These are phyloP conservation scores for Drosophila virilis DNA, from an alignment of 1,140 invertebrate genomes.

Conservation along the genomic window DNA sequence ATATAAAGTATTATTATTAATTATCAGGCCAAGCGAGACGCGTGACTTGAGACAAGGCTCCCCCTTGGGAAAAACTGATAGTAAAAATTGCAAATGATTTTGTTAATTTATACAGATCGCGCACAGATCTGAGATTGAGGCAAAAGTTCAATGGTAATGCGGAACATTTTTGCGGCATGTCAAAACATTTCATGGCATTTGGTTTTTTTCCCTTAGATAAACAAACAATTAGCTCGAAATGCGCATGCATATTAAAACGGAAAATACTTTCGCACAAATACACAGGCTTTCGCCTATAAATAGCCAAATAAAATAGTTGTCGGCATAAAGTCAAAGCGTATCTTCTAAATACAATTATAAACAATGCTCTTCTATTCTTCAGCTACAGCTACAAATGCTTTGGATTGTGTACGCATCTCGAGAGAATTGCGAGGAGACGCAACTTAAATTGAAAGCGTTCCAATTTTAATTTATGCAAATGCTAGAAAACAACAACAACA, in stretches of 20 bases:
- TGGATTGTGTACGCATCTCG: conserved; percentile 15
- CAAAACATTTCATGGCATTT: conserved; percentile 52
- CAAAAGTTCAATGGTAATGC: conserved; percentile 44
- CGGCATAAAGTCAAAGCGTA: conserved; percentile 44
- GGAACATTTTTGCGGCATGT: conserved; percentile 41
- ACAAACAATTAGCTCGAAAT: conserved; percentile 48
- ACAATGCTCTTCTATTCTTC: conserved; percentile 45
- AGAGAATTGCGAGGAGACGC: neutral
- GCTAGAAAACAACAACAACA: neutral
- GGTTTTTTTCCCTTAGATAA: conserved; percentile 41
- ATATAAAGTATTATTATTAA: conserved; percentile 15
- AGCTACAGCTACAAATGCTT: conserved; percentile 28
- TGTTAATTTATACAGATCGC: conserved; percentile 4
- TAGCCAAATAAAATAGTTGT: conserved; percentile 36
- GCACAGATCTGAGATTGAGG: conserved; percentile 1
- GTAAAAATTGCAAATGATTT: conserved; percentile 7
- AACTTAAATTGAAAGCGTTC: conserved; percentile 31
- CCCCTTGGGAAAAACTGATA: neutral
- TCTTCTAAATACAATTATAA: neutral
- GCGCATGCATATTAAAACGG: conserved; percentile 39
- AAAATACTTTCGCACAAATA: conserved; percentile 19
- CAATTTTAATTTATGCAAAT: conserved; percentile 29
- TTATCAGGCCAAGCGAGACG: conserved; percentile 7
- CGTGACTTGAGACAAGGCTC: neutral
- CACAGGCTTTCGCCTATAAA: conserved; percentile 19